phyloP scores from a whole-genome alignment of 2,888 invertebrate genomes.

The Nineta flava region DNA sequence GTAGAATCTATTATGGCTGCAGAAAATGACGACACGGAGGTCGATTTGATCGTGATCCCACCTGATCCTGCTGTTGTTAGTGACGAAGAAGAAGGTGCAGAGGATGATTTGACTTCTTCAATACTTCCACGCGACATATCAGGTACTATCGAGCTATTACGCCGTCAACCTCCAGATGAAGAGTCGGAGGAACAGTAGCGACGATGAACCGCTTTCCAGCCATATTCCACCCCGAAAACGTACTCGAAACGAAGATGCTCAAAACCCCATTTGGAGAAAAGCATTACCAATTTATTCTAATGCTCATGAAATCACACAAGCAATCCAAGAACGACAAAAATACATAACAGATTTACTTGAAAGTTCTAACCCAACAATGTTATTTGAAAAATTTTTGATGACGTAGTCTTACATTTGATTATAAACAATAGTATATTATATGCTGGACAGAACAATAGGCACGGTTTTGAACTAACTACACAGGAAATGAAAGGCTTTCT shows the following conservation, averaged over 20 bases:
- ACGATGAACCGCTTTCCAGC: neutral
- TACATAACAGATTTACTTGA: neutral
- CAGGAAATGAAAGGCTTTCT: slow-evolving; percentile 9
- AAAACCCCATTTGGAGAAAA: slow-evolving; percentile 2
- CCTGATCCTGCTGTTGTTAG: neutral
- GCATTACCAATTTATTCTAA: neutral
- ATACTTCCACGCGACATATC: neutral
- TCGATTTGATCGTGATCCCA: slow-evolving; percentile 7
- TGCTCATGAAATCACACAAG: neutral
- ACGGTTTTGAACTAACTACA: slow-evolving; percentile 2
- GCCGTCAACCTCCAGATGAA: neutral
- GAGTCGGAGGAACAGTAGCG: slow-evolving; percentile 1
- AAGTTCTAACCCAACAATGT: neutral
- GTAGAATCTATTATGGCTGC: neutral
- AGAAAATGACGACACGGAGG: neutral
- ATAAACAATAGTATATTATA: neutral
- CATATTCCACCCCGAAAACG: slow-evolving; percentile 1
- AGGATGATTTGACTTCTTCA: slow-evolving; percentile 1
- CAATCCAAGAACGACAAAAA: neutral
- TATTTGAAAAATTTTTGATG: neutral
- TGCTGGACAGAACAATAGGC: slow-evolving; percentile 1
- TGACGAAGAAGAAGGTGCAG: slow-evolving; percentile 4
- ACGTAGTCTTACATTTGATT: neutral
- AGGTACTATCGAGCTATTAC: slow-evolving; percentile 1
- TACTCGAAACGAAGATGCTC: neutral